These are phyloP conservation scores for Serranus cabrilla DNA, from an alignment of 2,797 vertebrate species.

Conservation along the genomic window DNA sequence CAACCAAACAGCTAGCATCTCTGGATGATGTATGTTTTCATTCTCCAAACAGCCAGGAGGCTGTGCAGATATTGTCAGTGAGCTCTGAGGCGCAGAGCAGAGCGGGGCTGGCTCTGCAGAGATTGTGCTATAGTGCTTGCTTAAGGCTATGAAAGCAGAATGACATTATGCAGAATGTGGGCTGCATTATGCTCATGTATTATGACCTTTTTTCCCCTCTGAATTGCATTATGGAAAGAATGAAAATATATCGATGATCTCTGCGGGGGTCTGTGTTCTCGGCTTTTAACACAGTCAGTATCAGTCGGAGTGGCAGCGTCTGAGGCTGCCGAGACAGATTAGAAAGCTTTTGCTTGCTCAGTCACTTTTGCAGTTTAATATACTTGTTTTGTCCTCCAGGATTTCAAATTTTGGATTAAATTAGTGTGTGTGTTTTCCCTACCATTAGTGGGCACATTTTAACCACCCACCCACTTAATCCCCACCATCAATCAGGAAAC, in stretches of 20 bases:
- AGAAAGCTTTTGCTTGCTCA: slow-evolving; percentile 14
- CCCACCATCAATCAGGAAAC: slow-evolving; percentile 53
- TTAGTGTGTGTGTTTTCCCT: slow-evolving; percentile 20
- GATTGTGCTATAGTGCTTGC: slow-evolving; percentile 58
- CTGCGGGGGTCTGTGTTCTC: slow-evolving; percentile 15
- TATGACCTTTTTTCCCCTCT: slow-evolving; percentile 38
- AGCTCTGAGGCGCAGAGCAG: slow-evolving; percentile 57
- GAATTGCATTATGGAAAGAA: slow-evolving; percentile 36
- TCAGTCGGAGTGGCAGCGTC: slow-evolving; percentile 1
- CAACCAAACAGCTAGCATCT: slow-evolving; percentile 35
- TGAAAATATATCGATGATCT: slow-evolving; percentile 51
- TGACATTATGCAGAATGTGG: slow-evolving; percentile 63
- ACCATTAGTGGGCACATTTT: slow-evolving; percentile 36
- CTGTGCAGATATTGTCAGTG: slow-evolving; percentile 66
- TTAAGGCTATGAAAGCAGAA: slow-evolving; percentile 55
- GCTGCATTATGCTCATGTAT: slow-evolving; percentile 48
- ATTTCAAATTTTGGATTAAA: slow-evolving; percentile 43
- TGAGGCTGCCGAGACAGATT: slow-evolving; percentile 16
- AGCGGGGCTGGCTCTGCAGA: slow-evolving; percentile 57
- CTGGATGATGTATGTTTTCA: slow-evolving; percentile 63
- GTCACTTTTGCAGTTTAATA: slow-evolving; percentile 27
- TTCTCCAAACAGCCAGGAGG: slow-evolving; percentile 69
- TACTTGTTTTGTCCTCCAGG: slow-evolving; percentile 25
- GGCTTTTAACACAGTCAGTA: slow-evolving; percentile 36
- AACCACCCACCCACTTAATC: slow-evolving; percentile 45